Base-by-base conservation (phyloP, 1,140 invertebrate genomes). In the Chrysoperla carnea region DNA sequence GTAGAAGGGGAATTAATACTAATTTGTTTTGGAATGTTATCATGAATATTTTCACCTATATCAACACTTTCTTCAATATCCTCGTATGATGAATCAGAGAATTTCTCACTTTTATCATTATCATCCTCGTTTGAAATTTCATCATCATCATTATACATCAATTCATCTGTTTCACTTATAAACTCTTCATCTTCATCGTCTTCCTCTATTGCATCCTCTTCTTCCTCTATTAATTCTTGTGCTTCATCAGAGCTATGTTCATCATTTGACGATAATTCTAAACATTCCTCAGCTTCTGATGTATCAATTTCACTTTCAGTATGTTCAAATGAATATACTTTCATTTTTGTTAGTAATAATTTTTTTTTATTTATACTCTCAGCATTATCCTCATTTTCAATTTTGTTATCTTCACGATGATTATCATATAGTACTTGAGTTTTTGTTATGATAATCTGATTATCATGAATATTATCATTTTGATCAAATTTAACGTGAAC, bases 91-190 rank as follows among this genome's bases (percentile, higher is more conserved):
- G 17, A 23, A 23, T 23, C 17, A 3, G 17, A 23, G 5, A 23
- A 23, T 23, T 23, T 2, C 17, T 23, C 55, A 39, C 63, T 56
- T 48, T 67, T 67, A 39, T 63, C 63, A 42, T 65, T 66, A 52
- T 68, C 66, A 50, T 68, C 66, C 46, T 68, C 67, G 28, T 62
- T 57, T 42, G 60, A 61, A 31, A 58, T 58, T 43, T 65, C 62
- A 41, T 61, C 52, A 13, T 52, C 49, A 12, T 54, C 55, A 29
- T 46, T 40, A 43, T 44, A 11, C n/a, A 36, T 37, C 27, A 44
- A 45, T 36, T 46, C 29, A 39, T 38, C 47, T 50, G 52, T 39
- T 40, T 43, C 37, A 28, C 33, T 14, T 36, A 35, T 31, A 5
- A 48, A 46, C 15, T 52, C 46, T 36, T 46, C 40, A 36, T 52